These are phyloP conservation scores for Syndactyla subalaris DNA, from an alignment of 2,797 vertebrate species.

Conservation along the genomic window DNA sequence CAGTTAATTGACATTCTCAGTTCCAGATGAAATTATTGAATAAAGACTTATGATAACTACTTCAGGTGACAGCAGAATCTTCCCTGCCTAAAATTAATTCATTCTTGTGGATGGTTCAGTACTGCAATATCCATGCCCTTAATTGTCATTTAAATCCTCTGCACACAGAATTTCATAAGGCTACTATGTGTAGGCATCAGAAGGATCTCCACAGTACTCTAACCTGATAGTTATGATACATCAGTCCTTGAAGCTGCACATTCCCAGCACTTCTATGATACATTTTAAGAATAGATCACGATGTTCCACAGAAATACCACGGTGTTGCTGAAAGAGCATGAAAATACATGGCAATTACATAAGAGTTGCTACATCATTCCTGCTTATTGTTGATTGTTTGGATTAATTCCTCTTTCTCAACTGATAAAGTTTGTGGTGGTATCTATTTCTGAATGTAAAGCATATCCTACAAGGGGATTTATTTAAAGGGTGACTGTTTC, in stretches of 20 bases:
- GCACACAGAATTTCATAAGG: not conserved
- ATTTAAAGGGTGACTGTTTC: not conserved
- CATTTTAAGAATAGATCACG: not conserved
- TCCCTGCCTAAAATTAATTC: not conserved
- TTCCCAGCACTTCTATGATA: not conserved
- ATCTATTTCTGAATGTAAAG: not conserved
- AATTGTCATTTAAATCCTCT: not conserved
- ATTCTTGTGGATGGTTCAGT: not conserved
- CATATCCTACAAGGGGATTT: not conserved
- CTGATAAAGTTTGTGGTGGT: not conserved
- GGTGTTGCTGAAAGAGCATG: not conserved
- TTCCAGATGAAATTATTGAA: not conserved
- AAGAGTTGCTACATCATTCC: not conserved
- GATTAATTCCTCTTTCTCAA: not conserved
- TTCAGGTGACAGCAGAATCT: not conserved
- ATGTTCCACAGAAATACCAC: not conserved
- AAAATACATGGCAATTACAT: not conserved
- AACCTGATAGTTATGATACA: not conserved
- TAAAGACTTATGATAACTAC: not conserved
- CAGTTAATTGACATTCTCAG: not conserved
- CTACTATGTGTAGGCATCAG: not conserved
- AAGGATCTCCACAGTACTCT: not conserved
- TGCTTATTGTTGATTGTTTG: not conserved
- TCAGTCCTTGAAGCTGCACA: not conserved
- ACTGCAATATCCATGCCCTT: not conserved